Evolutionary conservation across 2,888 invertebrate genomes (phyloP), one percentile per base, ranked within the genome.

Genomic region (Antitype chi): DNA sequence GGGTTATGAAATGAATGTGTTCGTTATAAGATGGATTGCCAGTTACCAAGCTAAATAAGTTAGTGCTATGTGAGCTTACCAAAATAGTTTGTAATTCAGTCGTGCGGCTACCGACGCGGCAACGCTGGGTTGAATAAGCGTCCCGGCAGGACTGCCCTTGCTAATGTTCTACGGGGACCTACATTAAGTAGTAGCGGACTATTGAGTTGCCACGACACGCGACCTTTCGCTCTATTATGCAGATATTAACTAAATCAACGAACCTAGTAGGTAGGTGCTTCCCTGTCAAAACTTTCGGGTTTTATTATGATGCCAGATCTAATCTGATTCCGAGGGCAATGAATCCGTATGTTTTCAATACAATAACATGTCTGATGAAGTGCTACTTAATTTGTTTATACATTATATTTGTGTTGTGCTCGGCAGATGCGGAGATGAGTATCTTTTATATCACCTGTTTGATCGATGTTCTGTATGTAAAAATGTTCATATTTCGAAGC

Each of bases 301-400:
- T 59, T 73, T 32, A 70, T 68, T 74, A 71, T 74, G 81, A 83
- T 71, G 60, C 76, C 81, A 85, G 76, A 70, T 68, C 70, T 62
- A 76, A 81, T 80, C 63, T 69, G 82, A 74, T 55, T 38, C 63
- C 57, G 70, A 66, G 74, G 82, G 78, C 74, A 63, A 74, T 69
- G 77, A 64, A 32, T 78, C 66, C 74, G 70, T 72, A 75, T 72
- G 78, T 70, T 63, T 84, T 78, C 66, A 71, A 75, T 84, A 82
- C 74, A 78, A 78, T 85, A 82, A 74, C 74, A 75, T 60, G 63
- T 75, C 57, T 82, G 74, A 78, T 85, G 82, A 74, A 77, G 85
- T 74, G 83, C 64, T 85, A 63, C 69, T 81, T 71, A 53, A 66
- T 81, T 57, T 81, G 76, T 85, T 74, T 81, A 71, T 63, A 59